These are phyloP conservation scores for Cistogaster globosa DNA, from an alignment of 2,888 invertebrate genomes.

Conservation along the genomic window DNA sequence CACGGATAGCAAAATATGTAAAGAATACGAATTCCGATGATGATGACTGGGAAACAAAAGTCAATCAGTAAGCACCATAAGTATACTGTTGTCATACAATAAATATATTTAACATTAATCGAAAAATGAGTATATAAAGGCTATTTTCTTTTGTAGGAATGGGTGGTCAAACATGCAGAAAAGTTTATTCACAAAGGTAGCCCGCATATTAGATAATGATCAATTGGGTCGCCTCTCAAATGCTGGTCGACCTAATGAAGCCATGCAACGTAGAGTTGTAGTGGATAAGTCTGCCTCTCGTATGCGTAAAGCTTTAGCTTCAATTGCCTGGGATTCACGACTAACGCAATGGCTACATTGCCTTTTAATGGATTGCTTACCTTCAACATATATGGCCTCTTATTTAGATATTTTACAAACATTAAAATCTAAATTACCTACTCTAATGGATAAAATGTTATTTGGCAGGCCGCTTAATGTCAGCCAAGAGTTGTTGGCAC, in stretches of 20 bases:
- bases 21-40: conserved; percentile 84
- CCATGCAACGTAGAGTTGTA: conserved; percentile 87
- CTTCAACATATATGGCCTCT: conserved; percentile 86
- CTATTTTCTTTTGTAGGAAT: conserved; percentile 81
- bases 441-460: conserved; percentile 89
- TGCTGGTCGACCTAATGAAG: conserved; percentile 85
- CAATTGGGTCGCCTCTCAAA: conserved; percentile 87
- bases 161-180: conserved; percentile 87
- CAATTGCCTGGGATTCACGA: conserved; percentile 89
- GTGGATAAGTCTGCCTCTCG: conserved; percentile 88
- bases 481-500: conserved; percentile 86
- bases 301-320: conserved; percentile 87
- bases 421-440: conserved; percentile 87
- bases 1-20: conserved; percentile 86
- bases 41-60: conserved; percentile 88
- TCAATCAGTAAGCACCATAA: conserved; percentile 85
- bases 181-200: conserved; percentile 86
- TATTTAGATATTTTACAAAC: conserved; percentile 92
- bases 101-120: background rate
- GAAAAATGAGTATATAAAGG: background rate
- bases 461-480: conserved; percentile 84
- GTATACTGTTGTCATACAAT: too few relatives aligned
- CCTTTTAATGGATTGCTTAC: conserved; percentile 87
- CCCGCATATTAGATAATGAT: conserved; percentile 87
- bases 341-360: conserved; percentile 91